Conservation (phyloP, 2,113 vertebrate genomes). For the Atractosteus spatula region DNA sequence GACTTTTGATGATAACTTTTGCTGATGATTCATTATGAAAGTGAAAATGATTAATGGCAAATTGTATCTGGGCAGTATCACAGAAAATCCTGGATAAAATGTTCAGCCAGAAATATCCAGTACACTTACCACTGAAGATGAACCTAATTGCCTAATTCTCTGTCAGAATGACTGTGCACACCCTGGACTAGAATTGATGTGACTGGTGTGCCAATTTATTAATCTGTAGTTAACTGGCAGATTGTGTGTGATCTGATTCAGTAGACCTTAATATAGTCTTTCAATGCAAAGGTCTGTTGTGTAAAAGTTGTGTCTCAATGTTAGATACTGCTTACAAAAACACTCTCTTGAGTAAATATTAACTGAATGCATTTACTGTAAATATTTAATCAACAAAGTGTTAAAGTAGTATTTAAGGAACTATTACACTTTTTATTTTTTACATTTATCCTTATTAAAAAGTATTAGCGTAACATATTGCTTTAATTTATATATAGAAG, state of each 20-base stretch:
- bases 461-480: too few species aligned
- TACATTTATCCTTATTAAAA: too few species aligned
- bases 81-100: constrained; percentile 50
- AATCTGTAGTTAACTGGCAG: constrained; percentile 75
- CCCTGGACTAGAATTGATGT: constrained; percentile 54
- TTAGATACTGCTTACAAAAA: too few species aligned
- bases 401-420: too few species aligned
- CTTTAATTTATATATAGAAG: too few species aligned
- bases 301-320: too few species aligned
- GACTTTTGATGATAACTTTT: too few species aligned
- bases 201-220: constrained; percentile 57
- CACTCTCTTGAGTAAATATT: too few species aligned
- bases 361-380: too few species aligned
- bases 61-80: constrained; percentile 45
- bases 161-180: constrained; percentile 59
- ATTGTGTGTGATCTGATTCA: constrained; percentile 53
- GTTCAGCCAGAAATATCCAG: constrained; percentile 42
- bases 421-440: too few species aligned
- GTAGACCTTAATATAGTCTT: constrained; percentile 26
- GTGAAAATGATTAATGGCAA: constrained; percentile 23
- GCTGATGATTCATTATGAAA: neutral
- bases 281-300: too few species aligned
- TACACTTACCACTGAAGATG: constrained; percentile 61
- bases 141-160: constrained; percentile 61
- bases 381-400: too few species aligned